phyloP scores from a whole-genome alignment of 2,888 invertebrate genomes.

The Strigamia transsilvanica region DNA sequence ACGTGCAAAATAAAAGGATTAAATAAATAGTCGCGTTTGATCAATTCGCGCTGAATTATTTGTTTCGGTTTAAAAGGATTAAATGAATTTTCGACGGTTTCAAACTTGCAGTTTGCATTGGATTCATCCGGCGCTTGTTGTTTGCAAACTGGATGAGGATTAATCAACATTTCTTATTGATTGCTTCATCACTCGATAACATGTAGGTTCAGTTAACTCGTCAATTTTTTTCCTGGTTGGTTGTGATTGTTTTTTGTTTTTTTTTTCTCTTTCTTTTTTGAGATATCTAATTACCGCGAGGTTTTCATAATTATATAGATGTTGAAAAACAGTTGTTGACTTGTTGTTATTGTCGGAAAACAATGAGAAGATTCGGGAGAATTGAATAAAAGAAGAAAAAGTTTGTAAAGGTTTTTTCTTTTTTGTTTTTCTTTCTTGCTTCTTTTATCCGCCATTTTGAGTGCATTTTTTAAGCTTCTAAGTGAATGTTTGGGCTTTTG shows the following conservation, averaged over 20 bases:
- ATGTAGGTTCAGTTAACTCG: not conserved
- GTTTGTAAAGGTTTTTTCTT: too few species aligned
- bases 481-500: not conserved
- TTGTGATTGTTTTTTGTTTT: not conserved
- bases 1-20: not conserved
- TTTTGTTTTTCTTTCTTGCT: too few species aligned
- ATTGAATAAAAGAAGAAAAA: too few species aligned
- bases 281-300: not conserved
- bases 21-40: not conserved
- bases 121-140: not conserved
- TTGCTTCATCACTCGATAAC: not conserved
- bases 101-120: too few species aligned
- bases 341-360: not conserved
- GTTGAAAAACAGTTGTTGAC: not conserved
- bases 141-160: not conserved
- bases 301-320: not conserved
- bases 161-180: constrained; percentile 13
- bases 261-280: not conserved
- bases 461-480: not conserved
- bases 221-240: not conserved
- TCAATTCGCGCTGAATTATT: constrained; percentile 1
- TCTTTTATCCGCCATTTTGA: not conserved
- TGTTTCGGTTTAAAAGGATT: not conserved
- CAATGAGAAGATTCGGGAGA: not conserved
- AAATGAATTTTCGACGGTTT: not conserved